Conservation (phyloP, 2,797 vertebrate species). For the Megalops cyprinoides region DNA sequence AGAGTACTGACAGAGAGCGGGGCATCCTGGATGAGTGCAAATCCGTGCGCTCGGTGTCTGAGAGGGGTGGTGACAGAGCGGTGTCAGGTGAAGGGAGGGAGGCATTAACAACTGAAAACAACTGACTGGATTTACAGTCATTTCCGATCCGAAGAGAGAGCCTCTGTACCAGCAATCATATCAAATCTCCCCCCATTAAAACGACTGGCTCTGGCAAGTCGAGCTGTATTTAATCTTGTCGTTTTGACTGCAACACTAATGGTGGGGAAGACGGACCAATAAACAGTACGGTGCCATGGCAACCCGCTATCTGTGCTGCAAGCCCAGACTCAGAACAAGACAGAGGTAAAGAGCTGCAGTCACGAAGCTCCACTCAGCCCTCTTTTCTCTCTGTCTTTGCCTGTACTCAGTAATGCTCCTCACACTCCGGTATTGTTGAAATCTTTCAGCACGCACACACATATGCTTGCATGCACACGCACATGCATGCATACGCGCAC, state of each 20-base stretch:
- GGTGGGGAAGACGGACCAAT: background rate
- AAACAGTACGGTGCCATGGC: slow-evolving; percentile 36
- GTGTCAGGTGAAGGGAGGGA: slow-evolving; percentile 43
- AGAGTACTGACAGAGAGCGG: background rate
- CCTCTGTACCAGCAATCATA: slow-evolving; percentile 29
- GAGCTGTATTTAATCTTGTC: slow-evolving; percentile 20
- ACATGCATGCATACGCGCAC: too few species aligned
- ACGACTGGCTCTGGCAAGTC: background rate
- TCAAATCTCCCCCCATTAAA: background rate
- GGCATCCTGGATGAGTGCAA: slow-evolving; percentile 52
- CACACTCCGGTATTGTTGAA: background rate
- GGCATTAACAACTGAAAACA: slow-evolving; percentile 46
- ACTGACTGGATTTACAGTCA: slow-evolving; percentile 45
- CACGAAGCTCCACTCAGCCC: slow-evolving; percentile 11
- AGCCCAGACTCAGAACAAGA: slow-evolving; percentile 35
- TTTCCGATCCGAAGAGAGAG: slow-evolving; percentile 43
- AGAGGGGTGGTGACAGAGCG: slow-evolving; percentile 64
- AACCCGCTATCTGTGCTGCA: slow-evolving; percentile 33
- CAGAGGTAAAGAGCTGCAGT: slow-evolving; percentile 15
- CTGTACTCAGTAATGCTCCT: background rate
- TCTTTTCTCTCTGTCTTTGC: background rate
- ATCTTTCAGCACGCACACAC: slow-evolving; percentile 31
- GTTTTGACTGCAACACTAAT: slow-evolving; percentile 19
- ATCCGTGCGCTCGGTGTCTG: slow-evolving; percentile 59
- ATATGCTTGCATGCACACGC: background rate